Base-by-base conservation (phyloP, 2,888 invertebrate species). In the Marasmarcha lunaedactyla region DNA sequence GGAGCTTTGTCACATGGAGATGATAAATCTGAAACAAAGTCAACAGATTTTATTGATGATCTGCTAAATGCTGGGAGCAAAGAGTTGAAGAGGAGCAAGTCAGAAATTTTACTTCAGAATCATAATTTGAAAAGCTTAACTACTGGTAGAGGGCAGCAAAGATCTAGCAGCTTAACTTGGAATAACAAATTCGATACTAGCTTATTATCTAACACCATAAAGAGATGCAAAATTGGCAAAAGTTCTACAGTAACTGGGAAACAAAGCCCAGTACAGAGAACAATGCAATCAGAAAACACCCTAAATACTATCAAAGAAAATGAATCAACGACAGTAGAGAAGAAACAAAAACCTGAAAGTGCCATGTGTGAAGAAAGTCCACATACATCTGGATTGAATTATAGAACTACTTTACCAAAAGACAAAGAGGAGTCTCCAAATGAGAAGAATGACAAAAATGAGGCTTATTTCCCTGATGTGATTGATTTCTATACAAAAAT, bases 171-270 rank as follows among this genome's bases (percentile, higher is more conserved):
- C 59, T 64, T 89, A 33, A 87, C 88, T 1, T 88, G 89, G 85
- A 90, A 88, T 54, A 90, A 88, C 53, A 90, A 90, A 71, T 73
- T 90, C 40, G 90, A 90, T 51, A 85, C 86, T 25, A 85, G 84
- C 40, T 76, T 83, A 39, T 72, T 66, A 10, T 85, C 88, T 2
- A 86, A 88, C 4, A 86, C 86, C 4, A 87, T 89, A 40, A 92
- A 91, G 50, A 85, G 90, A 46, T 85, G 91, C 38, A 92, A 91
- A 71, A 78, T 89, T 51, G 72, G 74, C 10, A 76, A 77, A 60
- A 57, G 76, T 11, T 76, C 83, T 13, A 76, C 77, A 25, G 66
- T 67, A 1, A 78, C 79, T 37, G 79, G 71, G 10, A 83, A 81
- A 56, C 54, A 73, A 20, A 78, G 76, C 46, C 79, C 83, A 27